These are phyloP conservation scores for Lepilemur septentrionalis DNA, from an alignment of 2,797 vertebrate species.

Conservation along the genomic window DNA sequence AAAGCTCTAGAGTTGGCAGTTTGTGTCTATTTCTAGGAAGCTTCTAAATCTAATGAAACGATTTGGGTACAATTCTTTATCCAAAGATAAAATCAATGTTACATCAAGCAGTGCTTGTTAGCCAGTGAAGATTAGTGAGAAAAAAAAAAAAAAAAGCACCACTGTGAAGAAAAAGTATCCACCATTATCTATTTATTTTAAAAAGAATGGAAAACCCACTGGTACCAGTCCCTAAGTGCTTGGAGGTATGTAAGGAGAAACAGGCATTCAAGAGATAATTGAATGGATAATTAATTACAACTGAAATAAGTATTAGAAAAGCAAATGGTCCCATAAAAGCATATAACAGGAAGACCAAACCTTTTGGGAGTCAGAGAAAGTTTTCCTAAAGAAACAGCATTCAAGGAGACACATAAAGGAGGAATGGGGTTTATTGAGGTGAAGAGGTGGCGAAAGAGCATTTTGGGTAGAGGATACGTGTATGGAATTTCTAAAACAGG, in stretches of 20 bases:
- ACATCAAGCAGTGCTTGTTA: neutral
- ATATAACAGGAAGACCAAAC: neutral
- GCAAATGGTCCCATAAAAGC: neutral
- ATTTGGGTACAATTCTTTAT: neutral
- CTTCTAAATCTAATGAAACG: neutral
- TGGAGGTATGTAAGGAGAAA: neutral
- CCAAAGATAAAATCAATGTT: neutral
- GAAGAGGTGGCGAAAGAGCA: neutral
- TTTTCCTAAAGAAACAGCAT: neutral
- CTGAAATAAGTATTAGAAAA: conserved; percentile 18
- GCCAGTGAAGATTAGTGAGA: neutral
- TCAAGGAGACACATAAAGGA: neutral
- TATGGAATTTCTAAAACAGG: neutral
- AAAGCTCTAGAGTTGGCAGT: neutral
- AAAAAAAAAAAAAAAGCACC: neutral
- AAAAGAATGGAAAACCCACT: neutral
- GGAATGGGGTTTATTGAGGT: neutral
- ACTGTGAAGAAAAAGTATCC: neutral
- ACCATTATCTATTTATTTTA: neutral
- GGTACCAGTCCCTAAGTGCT: neutral
- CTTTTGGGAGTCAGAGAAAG: neutral
- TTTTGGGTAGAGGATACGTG: neutral
- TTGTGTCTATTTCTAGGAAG: neutral
- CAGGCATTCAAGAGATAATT: neutral
- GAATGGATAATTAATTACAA: neutral